Base-by-base conservation (phyloP, 2,888 invertebrate genomes). In the Dicyrtomina minuta region DNA sequence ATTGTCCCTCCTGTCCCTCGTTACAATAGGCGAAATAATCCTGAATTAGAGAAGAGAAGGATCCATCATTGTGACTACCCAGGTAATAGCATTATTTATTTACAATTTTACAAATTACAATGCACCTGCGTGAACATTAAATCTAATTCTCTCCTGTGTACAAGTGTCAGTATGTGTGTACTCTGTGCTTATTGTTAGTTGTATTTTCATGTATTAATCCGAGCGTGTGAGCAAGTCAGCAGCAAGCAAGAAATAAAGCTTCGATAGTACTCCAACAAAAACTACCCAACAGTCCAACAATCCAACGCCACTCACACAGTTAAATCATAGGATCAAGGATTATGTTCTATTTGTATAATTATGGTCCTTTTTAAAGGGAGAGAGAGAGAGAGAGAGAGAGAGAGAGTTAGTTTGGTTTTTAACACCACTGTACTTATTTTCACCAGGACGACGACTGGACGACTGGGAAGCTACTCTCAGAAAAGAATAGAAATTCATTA, bases 1-100 rank as follows among this genome's bases (percentile, higher is more conserved):
- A 61, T 64, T 46, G 62, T 59, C 13, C 49, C 46, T 61, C 53
- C 55, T 61, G 24, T 84, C 33, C 82, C 65, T 70, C 39, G 74
- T 86, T 75, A 93, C 84, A 96, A 96, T 85, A 86, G 96, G 77
- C 87, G 96, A 81, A 96, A 96, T 83, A 97, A 97, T 84, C 96
- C 96, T 0, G 96, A 97, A 82, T 84, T 97, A 79, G 96, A 97
- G 83, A 96, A 96, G 83, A 85, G 96, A 78, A 85, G 97, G 81
- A 95, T 96, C 79, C 96, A 97, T 82, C 95, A 93, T 83, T 97
- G 97, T 85, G 93, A 95, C 86, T 96, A 93, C 83, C 89, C 92
- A 82, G 93, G 93, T 92, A 83, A 86, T 85, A 82, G 10, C 43
- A 15, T 41, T 59, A 24, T 13, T 26, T 26, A 55, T 20, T 20